A percentile compares a stretch with the other conserved stretches of the same genome.
Evolutionary conservation across 1,140 invertebrate species (phyloP).

Genomic region (Scaptomyza graminum): DNA sequence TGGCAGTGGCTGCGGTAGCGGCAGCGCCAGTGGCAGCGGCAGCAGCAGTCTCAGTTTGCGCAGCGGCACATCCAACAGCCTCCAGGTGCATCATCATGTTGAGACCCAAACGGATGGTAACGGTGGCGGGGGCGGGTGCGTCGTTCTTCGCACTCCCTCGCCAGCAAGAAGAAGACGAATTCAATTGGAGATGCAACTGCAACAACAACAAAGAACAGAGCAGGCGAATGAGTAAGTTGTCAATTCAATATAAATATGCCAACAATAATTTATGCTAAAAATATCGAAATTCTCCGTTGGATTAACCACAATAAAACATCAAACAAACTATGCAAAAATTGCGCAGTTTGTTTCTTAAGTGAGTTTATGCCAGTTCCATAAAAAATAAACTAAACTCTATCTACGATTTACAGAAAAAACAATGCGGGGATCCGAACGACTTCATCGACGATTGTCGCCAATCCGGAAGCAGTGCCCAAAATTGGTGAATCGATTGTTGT

Average conservation of each 20-base stretch:
- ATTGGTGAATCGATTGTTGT: conserved; percentile 57
- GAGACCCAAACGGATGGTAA: conserved; percentile 62
- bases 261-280: conserved; percentile 26
- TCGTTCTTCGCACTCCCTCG: conserved; percentile 61
- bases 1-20: conserved; percentile 23
- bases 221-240: conserved; percentile 72
- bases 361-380: conserved; percentile 3
- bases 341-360: conserved; percentile 80
- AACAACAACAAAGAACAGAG: conserved; percentile 38
- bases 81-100: conserved; percentile 35
- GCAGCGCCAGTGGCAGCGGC: conserved; percentile 12
- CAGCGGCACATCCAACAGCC: conserved; percentile 26
- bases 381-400: neutral
- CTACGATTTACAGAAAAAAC: conserved; percentile 42
- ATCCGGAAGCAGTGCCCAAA: conserved; percentile 17
- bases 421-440: conserved; percentile 30
- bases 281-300: conserved; percentile 69
- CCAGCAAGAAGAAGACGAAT: conserved; percentile 62
- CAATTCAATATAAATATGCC: conserved; percentile 33
- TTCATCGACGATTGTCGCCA: conserved; percentile 19
- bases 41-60: conserved; percentile 52
- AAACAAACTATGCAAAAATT: conserved; percentile 80
- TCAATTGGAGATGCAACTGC: conserved; percentile 62
- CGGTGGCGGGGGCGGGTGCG: conserved; percentile 43
- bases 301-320: conserved; percentile 10